Evolutionary conservation across 1,140 invertebrate genomes (phyloP).

Genomic region (Caenorhabditis remanei): DNA sequence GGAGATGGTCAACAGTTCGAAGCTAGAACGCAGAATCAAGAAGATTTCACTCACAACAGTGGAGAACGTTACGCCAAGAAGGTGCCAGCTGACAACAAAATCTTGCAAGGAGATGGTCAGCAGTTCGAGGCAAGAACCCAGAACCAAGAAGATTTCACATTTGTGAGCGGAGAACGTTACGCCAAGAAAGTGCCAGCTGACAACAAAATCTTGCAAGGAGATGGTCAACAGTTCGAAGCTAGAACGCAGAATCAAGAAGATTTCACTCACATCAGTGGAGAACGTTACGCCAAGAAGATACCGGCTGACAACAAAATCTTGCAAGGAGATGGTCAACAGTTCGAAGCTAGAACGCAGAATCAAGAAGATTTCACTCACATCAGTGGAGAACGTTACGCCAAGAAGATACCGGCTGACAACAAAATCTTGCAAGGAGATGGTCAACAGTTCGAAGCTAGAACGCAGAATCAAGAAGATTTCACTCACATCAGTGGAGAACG

Average conservation of each 20-base stretch:
- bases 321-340: constrained; percentile 11
- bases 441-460: constrained; percentile 14
- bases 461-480: constrained; percentile 60
- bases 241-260: constrained; percentile 57
- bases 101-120: constrained; percentile 9
- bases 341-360: constrained; percentile 45
- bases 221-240: constrained; percentile 18
- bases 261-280: constrained; percentile 38
- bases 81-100: constrained; percentile 9
- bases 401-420: constrained; percentile 2
- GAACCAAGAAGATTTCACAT: constrained; percentile 56
- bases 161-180: constrained; percentile 22
- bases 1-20: constrained; percentile 25
- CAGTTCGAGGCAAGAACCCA: constrained; percentile 37
- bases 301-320: constrained; percentile 19
- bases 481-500: constrained; percentile 39
- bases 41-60: neutral
- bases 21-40: neutral
- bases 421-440: constrained; percentile 22
- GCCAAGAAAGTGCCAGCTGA: constrained; percentile 13
- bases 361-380: constrained; percentile 54
- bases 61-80: constrained; percentile 43
- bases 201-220: constrained; percentile 16
- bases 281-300: constrained; percentile 23
- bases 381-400: constrained; percentile 44